Evolutionary conservation across 2,113 vertebrate species (phyloP).

Genomic region (Rhinopomastus cyanomelas): DNA sequence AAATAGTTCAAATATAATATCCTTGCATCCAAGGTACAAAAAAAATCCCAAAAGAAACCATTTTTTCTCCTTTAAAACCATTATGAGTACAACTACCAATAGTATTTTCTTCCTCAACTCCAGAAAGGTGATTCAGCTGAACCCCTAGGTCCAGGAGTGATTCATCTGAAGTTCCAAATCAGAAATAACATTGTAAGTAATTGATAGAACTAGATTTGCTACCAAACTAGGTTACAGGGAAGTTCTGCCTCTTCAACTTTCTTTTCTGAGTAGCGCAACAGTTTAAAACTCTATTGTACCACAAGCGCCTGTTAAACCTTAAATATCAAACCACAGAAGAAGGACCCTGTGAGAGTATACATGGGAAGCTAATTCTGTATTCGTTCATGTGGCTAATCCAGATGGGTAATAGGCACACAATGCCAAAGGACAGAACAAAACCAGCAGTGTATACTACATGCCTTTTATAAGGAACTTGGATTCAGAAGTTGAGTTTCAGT

Average conservation of each 20-base stretch:
- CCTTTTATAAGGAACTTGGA: background rate
- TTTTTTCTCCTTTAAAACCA: background rate
- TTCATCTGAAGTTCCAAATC: background rate
- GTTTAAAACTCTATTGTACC: background rate
- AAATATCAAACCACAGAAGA: background rate
- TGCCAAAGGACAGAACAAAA: background rate
- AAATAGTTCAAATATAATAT: background rate
- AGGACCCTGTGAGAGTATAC: background rate
- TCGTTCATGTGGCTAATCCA: background rate
- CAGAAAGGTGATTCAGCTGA: background rate
- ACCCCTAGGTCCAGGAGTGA: background rate
- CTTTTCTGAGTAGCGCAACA: background rate
- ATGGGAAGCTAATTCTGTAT: background rate
- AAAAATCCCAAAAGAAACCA: background rate
- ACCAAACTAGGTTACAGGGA: background rate
- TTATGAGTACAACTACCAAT: background rate
- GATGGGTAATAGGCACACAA: background rate
- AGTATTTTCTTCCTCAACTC: background rate
- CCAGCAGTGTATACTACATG: background rate
- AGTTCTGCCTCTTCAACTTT: background rate
- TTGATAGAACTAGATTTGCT: background rate
- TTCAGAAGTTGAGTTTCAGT: background rate
- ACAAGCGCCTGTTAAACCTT: background rate
- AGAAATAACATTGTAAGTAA: background rate
- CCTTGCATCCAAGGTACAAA: background rate